Base-by-base conservation (phyloP, 2,797 vertebrate genomes). In the Chiropotes sagulatus region DNA sequence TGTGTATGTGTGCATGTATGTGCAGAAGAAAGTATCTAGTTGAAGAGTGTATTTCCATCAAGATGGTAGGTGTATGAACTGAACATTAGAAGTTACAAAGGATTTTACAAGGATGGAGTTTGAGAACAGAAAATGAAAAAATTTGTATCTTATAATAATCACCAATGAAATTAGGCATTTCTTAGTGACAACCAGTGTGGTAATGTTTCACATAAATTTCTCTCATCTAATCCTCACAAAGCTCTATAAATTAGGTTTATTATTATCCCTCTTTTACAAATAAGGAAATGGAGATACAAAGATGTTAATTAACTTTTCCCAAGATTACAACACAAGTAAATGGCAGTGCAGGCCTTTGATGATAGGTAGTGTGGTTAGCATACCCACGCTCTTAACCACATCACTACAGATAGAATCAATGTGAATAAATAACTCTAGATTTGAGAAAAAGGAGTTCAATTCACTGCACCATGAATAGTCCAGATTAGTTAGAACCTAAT, bases 221-320 rank as follows among this genome's bases (percentile, higher is more conserved):
- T 88, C 24, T 88, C 73, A 81, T 52, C 84, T 88, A 94, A 67
- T 88, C 7, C 30, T 87, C 57, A 78, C 13, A 92, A 81, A 86
- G 36, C 44, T 61, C 20, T 95, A 36, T 94, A 36, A 91, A 11
- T 57, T 83, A 86, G 50, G 20, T 39, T 76, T 95, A 61, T 85
- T 92, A 79, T 91, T 52, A 85, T 64, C 30, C 15, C 9, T 2
- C 36, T 93, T 91, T 54, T 72, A 94, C 33, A 92, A 96, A 83
- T 78, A 72, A 95, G 87, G 83, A 84, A 83, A 87, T 1, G 0
- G 44, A 78, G 36, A 36, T 79, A 8, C 17, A 78, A 90, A 97
- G 52, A 88, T 95, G 57, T 36, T 97, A 91, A 93, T 81, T 85
- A 94, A 90, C 64, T 97, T 67, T 86, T 79, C 39, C 61, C 57